Percentiles rank a stretch among this genome's conserved stretches.
Conservation (phyloP, 2,113 vertebrate genomes). For the Morphnarchus princeps region DNA sequence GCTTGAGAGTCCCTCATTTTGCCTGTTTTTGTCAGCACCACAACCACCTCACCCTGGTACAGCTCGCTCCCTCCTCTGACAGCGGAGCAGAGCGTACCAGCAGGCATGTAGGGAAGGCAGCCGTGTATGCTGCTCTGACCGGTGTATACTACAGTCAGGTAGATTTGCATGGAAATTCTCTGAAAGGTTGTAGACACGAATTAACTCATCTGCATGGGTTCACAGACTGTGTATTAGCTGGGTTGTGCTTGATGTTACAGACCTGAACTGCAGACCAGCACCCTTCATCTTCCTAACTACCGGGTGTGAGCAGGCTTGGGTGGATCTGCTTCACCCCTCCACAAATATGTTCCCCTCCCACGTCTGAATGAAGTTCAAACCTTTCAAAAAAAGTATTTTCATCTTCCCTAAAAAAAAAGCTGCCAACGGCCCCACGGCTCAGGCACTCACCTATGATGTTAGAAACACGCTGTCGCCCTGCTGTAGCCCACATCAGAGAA, state of each 20-base stretch:
- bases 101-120: too few relatives aligned
- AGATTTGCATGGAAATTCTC: not conserved
- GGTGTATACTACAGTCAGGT: not conserved
- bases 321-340: not conserved
- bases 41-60: rapidly evolving
- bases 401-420: not conserved
- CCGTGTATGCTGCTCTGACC: not conserved
- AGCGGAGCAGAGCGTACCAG: not conserved
- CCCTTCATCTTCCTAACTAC: not conserved
- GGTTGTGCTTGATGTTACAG: not conserved
- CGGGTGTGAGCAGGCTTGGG: not conserved
- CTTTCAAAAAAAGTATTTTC: not conserved
- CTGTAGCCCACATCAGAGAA: not conserved
- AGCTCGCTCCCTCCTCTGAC: not conserved
- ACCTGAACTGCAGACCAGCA: not conserved
- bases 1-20: not conserved
- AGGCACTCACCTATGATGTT: not conserved
- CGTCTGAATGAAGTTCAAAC: not conserved
- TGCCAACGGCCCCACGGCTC: rapidly evolving
- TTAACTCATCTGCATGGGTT: not conserved
- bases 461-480: rapidly evolving
- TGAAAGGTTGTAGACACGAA: not conserved
- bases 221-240: rapidly evolving
- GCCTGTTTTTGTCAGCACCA: not conserved
- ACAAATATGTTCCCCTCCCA: not conserved